Evolutionary conservation across 1,140 invertebrate genomes (phyloP).

Genomic region (Melipona quadrifasciata): DNA sequence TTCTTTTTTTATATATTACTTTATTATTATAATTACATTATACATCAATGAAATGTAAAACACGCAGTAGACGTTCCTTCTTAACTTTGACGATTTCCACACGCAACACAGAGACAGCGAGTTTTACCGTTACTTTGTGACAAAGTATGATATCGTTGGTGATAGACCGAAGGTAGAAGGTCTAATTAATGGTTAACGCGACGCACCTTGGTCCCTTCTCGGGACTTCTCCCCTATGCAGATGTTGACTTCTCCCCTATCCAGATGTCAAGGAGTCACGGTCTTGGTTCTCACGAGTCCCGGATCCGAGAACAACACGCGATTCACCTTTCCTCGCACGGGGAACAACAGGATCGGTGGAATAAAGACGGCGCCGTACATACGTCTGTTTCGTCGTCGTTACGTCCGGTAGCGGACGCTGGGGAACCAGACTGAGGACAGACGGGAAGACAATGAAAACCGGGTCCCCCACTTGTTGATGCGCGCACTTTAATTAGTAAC

Average conservation of each 20-base stretch:
- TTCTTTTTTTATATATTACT: no score
- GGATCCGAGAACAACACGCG: slow-evolving; percentile 7
- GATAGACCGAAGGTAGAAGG: background rate
- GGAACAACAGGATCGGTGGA: background rate
- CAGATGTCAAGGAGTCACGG: background rate
- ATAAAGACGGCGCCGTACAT: background rate
- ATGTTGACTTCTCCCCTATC: slow-evolving; percentile 14
- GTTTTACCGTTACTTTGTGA: background rate
- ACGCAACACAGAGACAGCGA: no score
- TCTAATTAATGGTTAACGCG: slow-evolving; percentile 40
- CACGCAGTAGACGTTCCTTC: background rate
- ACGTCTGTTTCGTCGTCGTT: background rate
- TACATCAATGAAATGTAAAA: background rate
- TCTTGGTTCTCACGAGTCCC: slow-evolving; percentile 19
- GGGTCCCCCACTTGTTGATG: slow-evolving; percentile 34
- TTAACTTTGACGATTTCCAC: no score
- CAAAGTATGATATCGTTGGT: no score
- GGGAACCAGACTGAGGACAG: slow-evolving; percentile 24
- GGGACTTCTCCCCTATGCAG: slow-evolving; percentile 1
- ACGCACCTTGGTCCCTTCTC: background rate
- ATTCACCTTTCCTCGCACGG: slow-evolving; percentile 4
- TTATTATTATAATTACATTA: no score
- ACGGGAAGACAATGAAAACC: slow-evolving; percentile 42
- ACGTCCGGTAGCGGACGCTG: slow-evolving; percentile 10
- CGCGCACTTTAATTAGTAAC: slow-evolving; percentile 39